Evolutionary conservation across 2,797 vertebrate genomes (phyloP).

Genomic region (Ceyx erithaca): DNA sequence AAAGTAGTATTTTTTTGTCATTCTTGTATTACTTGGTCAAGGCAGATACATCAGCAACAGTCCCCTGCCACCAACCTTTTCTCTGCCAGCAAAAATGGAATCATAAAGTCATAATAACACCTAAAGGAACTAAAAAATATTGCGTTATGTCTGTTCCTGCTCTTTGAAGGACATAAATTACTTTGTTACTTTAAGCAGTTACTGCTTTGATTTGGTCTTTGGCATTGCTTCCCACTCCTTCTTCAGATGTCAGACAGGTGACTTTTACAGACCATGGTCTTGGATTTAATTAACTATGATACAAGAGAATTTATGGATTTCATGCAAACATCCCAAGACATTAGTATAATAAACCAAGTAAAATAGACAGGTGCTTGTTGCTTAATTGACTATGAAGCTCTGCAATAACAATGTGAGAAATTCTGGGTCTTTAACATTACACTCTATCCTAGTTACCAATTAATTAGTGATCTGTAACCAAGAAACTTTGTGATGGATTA

Average conservation of each 20-base stretch:
- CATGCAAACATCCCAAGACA: conserved; percentile 47
- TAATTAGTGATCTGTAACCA: conserved; percentile 19
- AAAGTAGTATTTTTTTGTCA: conserved; percentile 66
- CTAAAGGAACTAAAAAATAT: conserved; percentile 51
- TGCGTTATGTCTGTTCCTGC: background rate
- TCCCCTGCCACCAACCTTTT: conserved; percentile 61
- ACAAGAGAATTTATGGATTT: conserved; percentile 69
- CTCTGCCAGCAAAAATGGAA: conserved; percentile 41
- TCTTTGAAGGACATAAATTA: conserved; percentile 51
- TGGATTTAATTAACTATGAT: conserved; percentile 69
- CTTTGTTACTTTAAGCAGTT: conserved; percentile 54
- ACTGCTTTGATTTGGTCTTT: conserved; percentile 56
- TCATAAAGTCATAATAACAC: conserved; percentile 45
- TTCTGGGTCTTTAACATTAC: conserved; percentile 53
- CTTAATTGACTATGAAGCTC: conserved; percentile 72
- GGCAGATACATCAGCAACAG: conserved; percentile 36
- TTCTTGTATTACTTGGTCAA: conserved; percentile 66
- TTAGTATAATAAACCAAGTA: conserved; percentile 64
- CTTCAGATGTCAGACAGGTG: conserved; percentile 64
- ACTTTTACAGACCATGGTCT: conserved; percentile 66
- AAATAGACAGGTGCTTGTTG: conserved; percentile 65
- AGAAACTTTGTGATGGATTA: conserved; percentile 33
- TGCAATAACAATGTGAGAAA: conserved; percentile 41
- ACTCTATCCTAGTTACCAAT: conserved; percentile 26
- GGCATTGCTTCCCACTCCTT: conserved; percentile 18